Conservation (phyloP, 2,113 vertebrate genomes). For the Ceyx margarethae region DNA sequence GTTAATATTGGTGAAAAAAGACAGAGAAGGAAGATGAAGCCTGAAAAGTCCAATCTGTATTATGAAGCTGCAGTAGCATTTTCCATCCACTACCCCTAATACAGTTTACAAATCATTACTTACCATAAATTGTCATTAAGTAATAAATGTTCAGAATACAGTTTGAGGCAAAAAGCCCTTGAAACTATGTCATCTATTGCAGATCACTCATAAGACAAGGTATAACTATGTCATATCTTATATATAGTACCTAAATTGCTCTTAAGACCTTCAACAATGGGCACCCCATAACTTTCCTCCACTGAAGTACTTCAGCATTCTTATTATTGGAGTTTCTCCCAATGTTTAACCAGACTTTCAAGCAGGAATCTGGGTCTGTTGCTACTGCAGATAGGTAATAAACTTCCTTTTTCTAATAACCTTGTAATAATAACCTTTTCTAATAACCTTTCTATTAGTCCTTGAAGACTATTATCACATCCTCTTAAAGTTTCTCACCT, state of each 20-base stretch:
- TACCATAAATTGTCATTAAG: neutral
- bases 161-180: neutral
- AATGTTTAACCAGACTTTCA: neutral
- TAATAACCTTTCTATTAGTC: neutral
- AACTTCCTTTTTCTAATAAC: neutral
- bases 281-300: neutral
- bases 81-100: neutral
- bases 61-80: neutral
- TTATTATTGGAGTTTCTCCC: neutral
- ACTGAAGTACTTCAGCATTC: neutral
- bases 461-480: neutral
- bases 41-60: neutral
- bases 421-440: neutral
- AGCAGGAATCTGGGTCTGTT: neutral
- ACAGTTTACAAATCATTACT: neutral
- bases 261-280: neutral
- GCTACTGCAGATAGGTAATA: neutral
- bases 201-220: neutral
- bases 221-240: neutral
- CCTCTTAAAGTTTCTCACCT: neutral
- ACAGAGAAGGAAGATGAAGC: neutral
- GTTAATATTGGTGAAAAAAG: neutral
- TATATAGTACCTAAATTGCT: neutral
- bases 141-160: neutral
- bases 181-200: neutral